Evolutionary conservation across 2,113 vertebrate genomes (phyloP), one percentile per base, ranked within the genome.

Genomic region (Aspiorhynchus laticeps): DNA sequence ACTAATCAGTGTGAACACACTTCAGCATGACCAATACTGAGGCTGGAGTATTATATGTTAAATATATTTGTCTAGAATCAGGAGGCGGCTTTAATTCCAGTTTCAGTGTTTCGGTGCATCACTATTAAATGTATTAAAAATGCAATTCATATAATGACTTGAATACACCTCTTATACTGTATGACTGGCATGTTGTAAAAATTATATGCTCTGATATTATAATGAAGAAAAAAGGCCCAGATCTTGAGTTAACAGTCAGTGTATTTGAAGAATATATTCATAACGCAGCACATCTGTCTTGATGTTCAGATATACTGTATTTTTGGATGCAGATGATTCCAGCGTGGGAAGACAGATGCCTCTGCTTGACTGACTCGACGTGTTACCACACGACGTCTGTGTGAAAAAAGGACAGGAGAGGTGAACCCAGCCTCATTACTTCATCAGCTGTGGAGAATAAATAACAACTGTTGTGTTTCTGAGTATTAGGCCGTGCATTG

Each of bases 351-450:
- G 21, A 80, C 31, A 56, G 36, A 80, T 61, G 12, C n/a, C 38
- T 65, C 61, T 41, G 21, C 36, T 41, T n/a, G 21, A 43, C 56
- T 65, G 21, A 43, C 79, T 80, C 4, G 14, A 19, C 36, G 4
- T 81, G 79, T 63, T 63, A 81, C 1, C 7, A 17, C 79, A 81
- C 10, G n/a, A 43, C 17, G 31, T 7, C 31, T 59, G 31, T 15
- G 77, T 17, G 21, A 81, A 63, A 80, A 81, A 43, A 11, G 15
- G n/a, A 26, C 36, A 65, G 79, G n/a, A 43, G 78, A 61, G 78
- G 11, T 63, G 38, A 80, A 61, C 11, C 31, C 78, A 38, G 53
- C 53, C 77, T 80, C 48, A 26, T 75, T 75, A 46, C 73, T 28
- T 75, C 73, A 75, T 26, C 38, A 75, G 12, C 24, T 11, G 24